These are phyloP conservation scores for Cyclopterus lumpus DNA, from an alignment of 2,797 vertebrate species.

Conservation along the genomic window DNA sequence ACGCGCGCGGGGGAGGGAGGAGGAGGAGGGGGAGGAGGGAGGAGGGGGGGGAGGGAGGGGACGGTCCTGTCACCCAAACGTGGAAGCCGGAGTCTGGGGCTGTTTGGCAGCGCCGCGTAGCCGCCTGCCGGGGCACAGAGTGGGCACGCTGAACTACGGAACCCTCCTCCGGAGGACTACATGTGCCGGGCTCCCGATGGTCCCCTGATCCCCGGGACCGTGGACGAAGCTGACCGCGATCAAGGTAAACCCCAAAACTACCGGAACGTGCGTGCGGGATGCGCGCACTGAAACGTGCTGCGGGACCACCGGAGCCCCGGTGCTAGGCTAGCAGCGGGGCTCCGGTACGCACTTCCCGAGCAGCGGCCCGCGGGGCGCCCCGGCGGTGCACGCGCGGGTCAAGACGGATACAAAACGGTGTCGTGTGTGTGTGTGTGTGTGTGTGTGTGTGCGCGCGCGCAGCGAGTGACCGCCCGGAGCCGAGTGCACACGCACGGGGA, in stretches of 20 bases:
- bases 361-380: conserved; percentile 34
- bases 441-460: too few relatives aligned
- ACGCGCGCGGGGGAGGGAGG: conserved; percentile 26
- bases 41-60: conserved; percentile 55
- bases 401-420: too few relatives aligned
- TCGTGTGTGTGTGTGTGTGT: too few relatives aligned
- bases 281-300: neutral
- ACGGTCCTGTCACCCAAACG: conserved; percentile 77
- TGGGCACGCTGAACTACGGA: conserved; percentile 60
- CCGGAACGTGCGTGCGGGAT: neutral
- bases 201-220: conserved; percentile 75
- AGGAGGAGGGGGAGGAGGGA: conserved; percentile 31
- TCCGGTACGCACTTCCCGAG: conserved; percentile 71
- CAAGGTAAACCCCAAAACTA: conserved; percentile 69
- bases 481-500: neutral
- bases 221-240: conserved; percentile 70
- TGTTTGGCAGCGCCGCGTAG: too few relatives aligned
- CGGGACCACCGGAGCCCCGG: conserved; percentile 40
- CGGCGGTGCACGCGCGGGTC: conserved; percentile 58
- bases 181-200: conserved; percentile 80
- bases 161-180: conserved; percentile 63
- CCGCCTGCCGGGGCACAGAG: conserved; percentile 58
- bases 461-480: too few relatives aligned
- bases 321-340: conserved; percentile 64
- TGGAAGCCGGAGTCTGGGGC: conserved; percentile 58